Conservation (phyloP, 2,888 invertebrate species). For the Noctua janthina region DNA sequence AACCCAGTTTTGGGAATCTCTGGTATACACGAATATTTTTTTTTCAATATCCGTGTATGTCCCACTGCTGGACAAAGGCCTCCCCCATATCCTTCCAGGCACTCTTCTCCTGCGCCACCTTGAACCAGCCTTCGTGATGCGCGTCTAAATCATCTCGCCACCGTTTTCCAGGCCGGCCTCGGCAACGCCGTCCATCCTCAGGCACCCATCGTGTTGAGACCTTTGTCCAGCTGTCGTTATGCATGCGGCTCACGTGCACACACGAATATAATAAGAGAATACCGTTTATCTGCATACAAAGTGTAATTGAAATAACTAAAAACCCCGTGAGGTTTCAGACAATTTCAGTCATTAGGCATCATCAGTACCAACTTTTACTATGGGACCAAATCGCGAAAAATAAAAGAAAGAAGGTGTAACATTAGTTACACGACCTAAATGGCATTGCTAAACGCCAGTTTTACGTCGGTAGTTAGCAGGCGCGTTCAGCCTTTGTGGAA, state of each 20-base stretch:
- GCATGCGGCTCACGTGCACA: not conserved
- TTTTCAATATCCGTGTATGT: no score
- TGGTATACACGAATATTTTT: not conserved
- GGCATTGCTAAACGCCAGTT: slow-evolving; percentile 20
- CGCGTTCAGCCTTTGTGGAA: slow-evolving; percentile 43
- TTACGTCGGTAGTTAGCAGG: slow-evolving; percentile 10
- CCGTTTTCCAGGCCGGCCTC: no score
- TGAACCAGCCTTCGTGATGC: no score
- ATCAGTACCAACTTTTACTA: not conserved
- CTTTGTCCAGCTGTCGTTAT: no score
- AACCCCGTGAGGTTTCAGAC: not conserved
- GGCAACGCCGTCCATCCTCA: no score
- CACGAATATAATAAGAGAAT: not conserved
- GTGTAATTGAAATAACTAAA: not conserved
- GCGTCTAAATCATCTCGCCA: no score
- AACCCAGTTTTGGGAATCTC: no score
- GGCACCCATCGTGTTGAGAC: no score
- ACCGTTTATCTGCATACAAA: not conserved
- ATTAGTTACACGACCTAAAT: slow-evolving; percentile 25
- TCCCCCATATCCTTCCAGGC: no score
- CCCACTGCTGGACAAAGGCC: no score
- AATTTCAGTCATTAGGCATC: not conserved
- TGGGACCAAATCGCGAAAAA: not conserved
- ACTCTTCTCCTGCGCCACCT: no score
- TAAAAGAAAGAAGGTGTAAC: not conserved